Base-by-base conservation (phyloP, 1,140 invertebrate genomes). In the Drosophila nigromelanica region DNA sequence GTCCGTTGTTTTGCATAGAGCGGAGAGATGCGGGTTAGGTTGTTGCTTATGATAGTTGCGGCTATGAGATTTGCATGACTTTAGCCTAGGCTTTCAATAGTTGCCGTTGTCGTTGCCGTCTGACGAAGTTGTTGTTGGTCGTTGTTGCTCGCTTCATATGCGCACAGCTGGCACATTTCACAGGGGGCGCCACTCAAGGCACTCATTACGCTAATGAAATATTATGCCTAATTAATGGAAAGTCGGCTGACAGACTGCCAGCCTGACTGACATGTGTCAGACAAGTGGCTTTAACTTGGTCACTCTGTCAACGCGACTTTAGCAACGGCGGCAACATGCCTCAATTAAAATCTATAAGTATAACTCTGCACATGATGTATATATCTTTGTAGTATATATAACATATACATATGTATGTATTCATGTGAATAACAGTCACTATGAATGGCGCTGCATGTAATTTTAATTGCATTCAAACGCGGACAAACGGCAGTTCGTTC, bases 201-300 rank as follows among this genome's bases (percentile, higher is more conserved):
- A 73, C 82, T 83, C 76, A 85, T 89, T 89, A 89, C 59, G 60
- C 79, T 89, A 89, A 82, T 83, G 79, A 87, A 89, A 77, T 87
- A 87, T 87, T 79, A 89, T 80, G 83, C 79, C 83, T 89, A 89
- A 89, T 89, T 89, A 89, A 89, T 89, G 83, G 79, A 87, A 86
- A 86, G 80, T 83, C 76, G 72, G 35, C 42, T 50, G 33, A 18
- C 42, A 42, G 69, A 42, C 78, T 69, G 67, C 14, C 68, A 52
- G 51, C 33, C 55, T 51, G 66, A 81, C 78, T 72, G 82, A 77
- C 81, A 85, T 89, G 40, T 86, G 82, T 87, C 82, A 87, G 76
- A 61, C 82, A 83, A 76, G 63, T 89, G 72, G 71, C 83, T 89
- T 89, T 89, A 89, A 89, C 76, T 89, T 89, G 83, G 83, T 89